These are phyloP conservation scores for Sebastes diploproa DNA, from an alignment of 2,797 vertebrate genomes.

Conservation along the genomic window DNA sequence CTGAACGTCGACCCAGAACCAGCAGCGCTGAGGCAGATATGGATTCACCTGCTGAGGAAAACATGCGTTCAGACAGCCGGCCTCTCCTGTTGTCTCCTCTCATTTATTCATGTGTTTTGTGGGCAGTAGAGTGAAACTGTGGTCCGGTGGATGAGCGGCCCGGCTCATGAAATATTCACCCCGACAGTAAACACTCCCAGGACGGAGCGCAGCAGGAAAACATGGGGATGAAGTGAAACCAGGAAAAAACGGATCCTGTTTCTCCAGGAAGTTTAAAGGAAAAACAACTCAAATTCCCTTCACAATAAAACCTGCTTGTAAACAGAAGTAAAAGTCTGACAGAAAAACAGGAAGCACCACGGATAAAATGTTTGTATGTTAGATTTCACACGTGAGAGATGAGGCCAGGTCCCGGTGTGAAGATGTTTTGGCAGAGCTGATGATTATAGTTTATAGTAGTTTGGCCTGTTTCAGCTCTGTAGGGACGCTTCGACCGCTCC, in stretches of 20 bases:
- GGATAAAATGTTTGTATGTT: not conserved
- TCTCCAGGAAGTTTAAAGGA: constrained; percentile 24
- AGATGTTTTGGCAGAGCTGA: not conserved
- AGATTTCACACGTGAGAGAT: not conserved
- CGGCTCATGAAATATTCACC: constrained; percentile 64
- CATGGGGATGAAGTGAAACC: constrained; percentile 7
- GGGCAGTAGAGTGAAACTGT: constrained; percentile 47
- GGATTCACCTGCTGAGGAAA: constrained; percentile 42
- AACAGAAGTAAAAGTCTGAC: constrained; percentile 10
- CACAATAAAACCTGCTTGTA: constrained; percentile 16
- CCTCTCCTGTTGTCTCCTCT: constrained; percentile 37
- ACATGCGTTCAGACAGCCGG: constrained; percentile 33
- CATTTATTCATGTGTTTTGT: constrained; percentile 63
- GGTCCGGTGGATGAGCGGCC: not conserved
- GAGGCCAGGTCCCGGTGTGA: too few relatives aligned
- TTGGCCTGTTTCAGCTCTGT: not conserved
- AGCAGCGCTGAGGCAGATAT: not conserved
- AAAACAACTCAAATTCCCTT: constrained; percentile 16
- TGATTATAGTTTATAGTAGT: not conserved
- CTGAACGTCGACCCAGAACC: not conserved
- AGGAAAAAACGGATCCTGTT: not conserved
- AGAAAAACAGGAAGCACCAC: not conserved
- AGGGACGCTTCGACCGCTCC: too few relatives aligned
- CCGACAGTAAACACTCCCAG: constrained; percentile 64
- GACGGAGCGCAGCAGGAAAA: not conserved